Evolutionary conservation across 2,797 vertebrate genomes (phyloP).

Genomic region (Galago senegalensis): DNA sequence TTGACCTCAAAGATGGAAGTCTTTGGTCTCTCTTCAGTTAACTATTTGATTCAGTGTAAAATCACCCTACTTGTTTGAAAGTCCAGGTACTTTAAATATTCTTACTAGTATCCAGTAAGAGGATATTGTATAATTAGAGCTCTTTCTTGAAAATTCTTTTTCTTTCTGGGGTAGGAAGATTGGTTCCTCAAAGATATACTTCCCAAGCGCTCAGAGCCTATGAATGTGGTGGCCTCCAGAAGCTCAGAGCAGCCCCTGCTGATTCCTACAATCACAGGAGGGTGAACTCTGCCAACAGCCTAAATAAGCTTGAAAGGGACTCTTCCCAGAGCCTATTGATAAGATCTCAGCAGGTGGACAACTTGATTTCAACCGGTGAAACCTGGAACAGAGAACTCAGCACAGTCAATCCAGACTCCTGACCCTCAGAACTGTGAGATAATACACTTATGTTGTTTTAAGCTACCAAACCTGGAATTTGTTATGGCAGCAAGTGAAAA

Average conservation of each 20-base stretch:
- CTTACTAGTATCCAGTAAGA: neutral
- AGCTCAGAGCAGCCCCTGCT: neutral
- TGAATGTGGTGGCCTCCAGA: neutral
- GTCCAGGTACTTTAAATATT: conserved; percentile 15
- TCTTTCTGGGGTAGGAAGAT: neutral
- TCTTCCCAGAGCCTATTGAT: neutral
- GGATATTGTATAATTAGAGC: neutral
- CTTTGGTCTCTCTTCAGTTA: neutral
- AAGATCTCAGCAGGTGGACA: neutral
- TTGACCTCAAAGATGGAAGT: conserved; percentile 39
- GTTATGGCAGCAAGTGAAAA: neutral
- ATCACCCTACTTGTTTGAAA: conserved; percentile 25
- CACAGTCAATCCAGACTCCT: neutral
- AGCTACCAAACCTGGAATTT: neutral
- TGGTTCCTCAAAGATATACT: neutral
- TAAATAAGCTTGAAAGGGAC: neutral
- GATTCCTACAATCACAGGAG: neutral
- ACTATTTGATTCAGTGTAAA: conserved; percentile 5
- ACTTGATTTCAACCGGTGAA: neutral
- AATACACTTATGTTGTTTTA: neutral
- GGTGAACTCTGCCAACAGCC: neutral
- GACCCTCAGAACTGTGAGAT: neutral
- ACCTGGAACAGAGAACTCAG: neutral
- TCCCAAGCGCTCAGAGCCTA: neutral
- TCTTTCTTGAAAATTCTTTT: neutral